These are phyloP conservation scores for Nymphalis c-album DNA, from an alignment of 2,888 invertebrate genomes.

Conservation along the genomic window DNA sequence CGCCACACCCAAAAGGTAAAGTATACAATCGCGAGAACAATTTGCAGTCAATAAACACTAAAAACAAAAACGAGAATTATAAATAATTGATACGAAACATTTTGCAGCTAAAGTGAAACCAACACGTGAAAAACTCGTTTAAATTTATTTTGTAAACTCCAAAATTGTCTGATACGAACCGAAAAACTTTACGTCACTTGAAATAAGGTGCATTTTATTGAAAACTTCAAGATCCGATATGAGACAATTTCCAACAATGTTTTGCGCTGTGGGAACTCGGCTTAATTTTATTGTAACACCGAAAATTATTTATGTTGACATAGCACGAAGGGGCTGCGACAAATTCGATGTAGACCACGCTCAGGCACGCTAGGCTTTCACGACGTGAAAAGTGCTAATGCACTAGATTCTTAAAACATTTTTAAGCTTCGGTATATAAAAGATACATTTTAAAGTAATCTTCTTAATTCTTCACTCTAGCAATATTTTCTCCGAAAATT, in stretches of 20 bases:
- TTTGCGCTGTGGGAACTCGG: conserved; percentile 26
- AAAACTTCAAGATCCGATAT: conserved; percentile 1
- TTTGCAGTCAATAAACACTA: neutral
- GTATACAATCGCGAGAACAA: too few species aligned
- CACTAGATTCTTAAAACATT: conserved; percentile 6
- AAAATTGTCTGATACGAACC: neutral
- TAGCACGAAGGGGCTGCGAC: conserved; percentile 35
- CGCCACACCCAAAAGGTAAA: neutral
- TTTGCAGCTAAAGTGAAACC: conserved; percentile 27
- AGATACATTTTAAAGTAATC: too few species aligned
- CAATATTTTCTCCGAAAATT: too few species aligned
- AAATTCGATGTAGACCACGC: conserved; percentile 37
- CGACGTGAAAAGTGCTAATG: conserved; percentile 1
- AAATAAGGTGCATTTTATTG: neutral
- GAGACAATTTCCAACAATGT: conserved; percentile 40
- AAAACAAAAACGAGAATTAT: neutral
- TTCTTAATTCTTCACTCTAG: too few species aligned
- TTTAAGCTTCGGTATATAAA: neutral
- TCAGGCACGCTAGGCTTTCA: conserved; percentile 33
- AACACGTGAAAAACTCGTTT: conserved; percentile 27
- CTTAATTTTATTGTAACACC: conserved; percentile 44
- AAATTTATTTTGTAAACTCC: conserved; percentile 19
- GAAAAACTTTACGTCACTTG: neutral
- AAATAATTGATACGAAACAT: conserved; percentile 26
- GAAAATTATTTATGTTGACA: conserved; percentile 42